Base-by-base conservation (phyloP, 2,888 invertebrate species). In the Ashinkailepas kermadecensis region DNA sequence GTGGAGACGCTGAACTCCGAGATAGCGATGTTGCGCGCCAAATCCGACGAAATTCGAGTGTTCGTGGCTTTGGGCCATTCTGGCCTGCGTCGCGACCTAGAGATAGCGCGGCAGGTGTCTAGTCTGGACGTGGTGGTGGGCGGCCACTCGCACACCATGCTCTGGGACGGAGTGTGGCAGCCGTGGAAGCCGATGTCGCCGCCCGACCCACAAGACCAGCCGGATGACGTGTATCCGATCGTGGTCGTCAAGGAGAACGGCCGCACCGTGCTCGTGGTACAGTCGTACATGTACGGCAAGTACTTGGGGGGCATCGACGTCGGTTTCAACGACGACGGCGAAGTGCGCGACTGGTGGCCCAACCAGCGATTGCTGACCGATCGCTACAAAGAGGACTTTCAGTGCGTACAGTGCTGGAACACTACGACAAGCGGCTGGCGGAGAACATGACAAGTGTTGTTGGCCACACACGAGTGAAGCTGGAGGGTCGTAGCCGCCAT, bases 271-370 rank as follows among this genome's bases (percentile, higher is more conserved):
- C n/a, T 25, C 25, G n/a, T 67, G 12, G 67, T 67, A 13, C 67
- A 67, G 12, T 23, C 67, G 2, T 8, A 10, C 67, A 67, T 25
- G 25, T 25, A 67, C 67, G 67, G 67, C 25, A 67, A 67, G 67
- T 67, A 67, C 67, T 25, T 67, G 25, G 67, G 67, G 13, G 23
- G 4, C 4, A 67, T 67, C 67, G 67, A 67, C 67, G 12, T 67
- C n/a, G 67, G 67, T 0, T 12, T 67, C 12, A 67, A 67, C 67
- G 67, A 1, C 0, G 13, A 67, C 0, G 67, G 67, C 13, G 67
- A 67, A 25, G 67, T 67, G 25, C 67, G 67, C 25, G 67, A 67
- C 67, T 67, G 67, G 67, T 67, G 67, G 67, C 67, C 67, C 9
- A 8, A 25, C 25, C 25, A 13, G 13, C 4, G 2, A 8, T 25